Evolutionary conservation across 2,113 vertebrate species (phyloP).

Genomic region (Corvus moneduloides): DNA sequence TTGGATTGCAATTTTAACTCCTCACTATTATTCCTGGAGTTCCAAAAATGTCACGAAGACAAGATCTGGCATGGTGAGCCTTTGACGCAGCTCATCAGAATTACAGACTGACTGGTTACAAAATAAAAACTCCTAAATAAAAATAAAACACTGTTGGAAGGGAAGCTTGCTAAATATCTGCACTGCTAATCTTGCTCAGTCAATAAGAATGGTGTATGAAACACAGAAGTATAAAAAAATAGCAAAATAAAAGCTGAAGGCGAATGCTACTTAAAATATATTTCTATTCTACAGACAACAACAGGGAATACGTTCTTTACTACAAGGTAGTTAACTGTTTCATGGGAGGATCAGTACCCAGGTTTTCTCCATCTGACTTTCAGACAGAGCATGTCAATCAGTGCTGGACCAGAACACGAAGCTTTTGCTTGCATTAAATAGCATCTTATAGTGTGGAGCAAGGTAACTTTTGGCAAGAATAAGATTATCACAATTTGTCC

Average conservation of each 20-base stretch:
- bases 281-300: neutral
- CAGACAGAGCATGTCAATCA: neutral
- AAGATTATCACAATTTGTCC: neutral
- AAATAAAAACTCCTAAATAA: neutral
- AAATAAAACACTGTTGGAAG: neutral
- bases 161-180: neutral
- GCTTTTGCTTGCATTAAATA: neutral
- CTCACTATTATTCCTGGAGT: neutral
- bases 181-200: neutral
- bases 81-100: neutral
- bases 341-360: neutral
- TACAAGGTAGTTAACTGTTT: neutral
- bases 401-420: neutral
- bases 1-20: neutral
- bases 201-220: neutral
- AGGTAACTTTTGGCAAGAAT: neutral
- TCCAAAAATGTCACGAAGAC: neutral
- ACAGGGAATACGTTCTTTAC: neutral
- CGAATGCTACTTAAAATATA: neutral
- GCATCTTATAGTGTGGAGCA: neutral
- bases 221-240: neutral
- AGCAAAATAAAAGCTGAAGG: neutral
- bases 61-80: neutral
- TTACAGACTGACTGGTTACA: neutral
- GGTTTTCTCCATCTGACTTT: neutral